Conservation (phyloP, 2,888 invertebrate species). For the Schrankia costaestrigalis region DNA sequence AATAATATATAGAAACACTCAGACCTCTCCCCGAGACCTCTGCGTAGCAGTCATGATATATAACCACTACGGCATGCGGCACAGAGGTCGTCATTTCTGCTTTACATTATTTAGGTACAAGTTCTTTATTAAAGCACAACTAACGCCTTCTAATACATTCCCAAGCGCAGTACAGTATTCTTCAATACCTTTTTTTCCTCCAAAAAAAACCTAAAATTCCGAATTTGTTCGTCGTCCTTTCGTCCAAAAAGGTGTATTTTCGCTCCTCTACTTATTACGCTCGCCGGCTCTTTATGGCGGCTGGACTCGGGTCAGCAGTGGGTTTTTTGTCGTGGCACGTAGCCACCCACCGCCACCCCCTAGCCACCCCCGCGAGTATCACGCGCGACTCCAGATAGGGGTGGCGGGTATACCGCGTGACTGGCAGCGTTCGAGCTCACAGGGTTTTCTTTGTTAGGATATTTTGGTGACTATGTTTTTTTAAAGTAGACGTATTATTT, state of each 20-base stretch:
- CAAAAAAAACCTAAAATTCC: neutral
- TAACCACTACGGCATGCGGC: no score
- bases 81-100: no score
- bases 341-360: constrained; percentile 36
- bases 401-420: constrained; percentile 39
- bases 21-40: no score
- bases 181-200: neutral
- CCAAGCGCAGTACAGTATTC: no score
- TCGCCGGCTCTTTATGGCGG: constrained; percentile 65
- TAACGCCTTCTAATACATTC: no score
- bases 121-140: no score
- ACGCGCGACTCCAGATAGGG: constrained; percentile 56
- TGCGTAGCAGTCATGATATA: no score
- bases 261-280: constrained; percentile 50
- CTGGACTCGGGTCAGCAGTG: constrained; percentile 65
- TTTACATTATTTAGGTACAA: no score
- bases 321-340: constrained; percentile 73
- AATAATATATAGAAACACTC: no score
- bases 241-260: constrained; percentile 6
- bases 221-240: constrained; percentile 15
- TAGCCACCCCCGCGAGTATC: constrained; percentile 48
- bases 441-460: constrained; percentile 1
- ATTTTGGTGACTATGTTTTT: neutral
- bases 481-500: no score
- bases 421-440: constrained; percentile 21